Base-by-base conservation (phyloP, 2,888 invertebrate genomes). In the Adelphocoris suturalis region DNA sequence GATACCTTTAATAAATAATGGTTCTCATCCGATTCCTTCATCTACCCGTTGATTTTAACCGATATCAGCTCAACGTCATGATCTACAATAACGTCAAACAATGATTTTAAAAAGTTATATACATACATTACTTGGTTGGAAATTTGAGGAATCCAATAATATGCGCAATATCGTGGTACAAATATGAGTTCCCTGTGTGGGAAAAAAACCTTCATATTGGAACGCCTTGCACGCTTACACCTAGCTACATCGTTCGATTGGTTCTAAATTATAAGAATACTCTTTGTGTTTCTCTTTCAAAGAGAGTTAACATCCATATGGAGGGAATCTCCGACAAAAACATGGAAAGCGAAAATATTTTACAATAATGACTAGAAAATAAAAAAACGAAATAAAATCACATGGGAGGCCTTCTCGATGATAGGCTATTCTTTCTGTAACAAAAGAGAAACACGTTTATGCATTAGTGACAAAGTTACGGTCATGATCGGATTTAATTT, bases 341-440 rank as follows among this genome's bases (percentile, higher is more conserved):
- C 37, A 82, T 27, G 19, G 19, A 52, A 82, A 52, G 75, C 68
- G 86, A 86, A 57, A 68, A 68, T 19, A 55, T 37, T 28, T 88
- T 88, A 88, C 55, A 55, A 9, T 80, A 78, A 28, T 88, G 88
- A 88, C 88, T 88, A 88, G 88, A 88, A 87, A 80, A 88, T 87
- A 16, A 46, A 88, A 78, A 88, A 76, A 52, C 47, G 9, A 76
- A 52, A 78, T 88, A 78, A 88, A 88, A 88, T 88, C 88, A 88
- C 88, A 88, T 78, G 7, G 80, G 27, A 46, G 68, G 47, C 78
- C 78, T 47, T 46, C 13, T 47, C 5, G 48, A 16, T 55, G 28
- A 55, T 52, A 55, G 78, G 88, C 23, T 52, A 88, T 88, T 88
- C 88, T 61, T 55, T 55, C 88, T 88, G 88, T 48, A 88, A 88